Evolutionary conservation across 2,797 vertebrate genomes (phyloP).

Genomic region (Menidia menidia): DNA sequence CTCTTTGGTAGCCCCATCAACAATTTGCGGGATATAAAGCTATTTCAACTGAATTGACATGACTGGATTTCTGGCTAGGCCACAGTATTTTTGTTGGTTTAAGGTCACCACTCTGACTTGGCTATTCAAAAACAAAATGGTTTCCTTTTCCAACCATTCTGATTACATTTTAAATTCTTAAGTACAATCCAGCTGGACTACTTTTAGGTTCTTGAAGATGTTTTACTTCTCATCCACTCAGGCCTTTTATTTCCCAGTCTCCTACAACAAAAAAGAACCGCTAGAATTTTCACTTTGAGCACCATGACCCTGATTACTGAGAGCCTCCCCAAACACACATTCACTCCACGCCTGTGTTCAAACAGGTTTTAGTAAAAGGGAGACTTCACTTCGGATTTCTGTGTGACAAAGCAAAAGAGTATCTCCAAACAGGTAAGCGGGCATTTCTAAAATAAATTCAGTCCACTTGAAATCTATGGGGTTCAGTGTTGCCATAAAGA

Average conservation of each 20-base stretch:
- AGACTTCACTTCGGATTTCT: slow-evolving; percentile 27
- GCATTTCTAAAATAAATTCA: slow-evolving; percentile 41
- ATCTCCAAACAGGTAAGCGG: slow-evolving; percentile 39
- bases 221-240: too few species aligned
- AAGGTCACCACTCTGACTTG: not conserved
- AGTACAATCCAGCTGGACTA: too few species aligned
- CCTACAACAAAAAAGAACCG: not conserved
- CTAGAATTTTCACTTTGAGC: not conserved
- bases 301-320: not conserved
- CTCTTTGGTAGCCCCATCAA: not conserved
- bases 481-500: slow-evolving; percentile 24
- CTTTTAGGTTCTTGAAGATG: too few species aligned
- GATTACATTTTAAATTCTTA: not conserved
- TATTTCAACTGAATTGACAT: not conserved
- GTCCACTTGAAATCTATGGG: slow-evolving; percentile 30
- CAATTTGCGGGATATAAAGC: not conserved
- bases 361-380: slow-evolving; percentile 33
- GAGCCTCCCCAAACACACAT: too few species aligned
- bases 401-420: slow-evolving; percentile 46
- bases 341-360: slow-evolving; percentile 30
- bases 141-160: not conserved
- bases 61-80: not conserved
- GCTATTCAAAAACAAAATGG: not conserved
- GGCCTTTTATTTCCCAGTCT: not conserved
- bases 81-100: not conserved